Conservation (phyloP, 2,888 invertebrate genomes). For the Adineta ricciae region DNA sequence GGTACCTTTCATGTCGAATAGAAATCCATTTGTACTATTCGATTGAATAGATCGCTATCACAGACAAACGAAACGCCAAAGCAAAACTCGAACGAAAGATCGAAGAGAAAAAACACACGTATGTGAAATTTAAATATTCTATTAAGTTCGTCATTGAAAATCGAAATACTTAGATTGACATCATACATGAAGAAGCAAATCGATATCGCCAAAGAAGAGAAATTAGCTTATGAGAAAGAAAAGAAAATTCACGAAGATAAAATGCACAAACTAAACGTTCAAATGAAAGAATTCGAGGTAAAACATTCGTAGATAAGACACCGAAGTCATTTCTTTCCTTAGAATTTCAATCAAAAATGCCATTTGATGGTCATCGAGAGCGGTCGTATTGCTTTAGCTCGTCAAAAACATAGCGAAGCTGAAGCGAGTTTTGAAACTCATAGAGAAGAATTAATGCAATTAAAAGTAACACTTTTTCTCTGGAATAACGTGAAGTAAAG, state of each 20-base stretch:
- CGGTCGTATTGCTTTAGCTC: background rate
- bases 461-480: background rate
- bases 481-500: too few species aligned
- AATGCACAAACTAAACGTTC: background rate
- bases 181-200: background rate
- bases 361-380: background rate
- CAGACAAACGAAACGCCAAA: background rate
- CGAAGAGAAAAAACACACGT: conserved; percentile 16
- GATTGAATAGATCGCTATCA: background rate
- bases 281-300: background rate
- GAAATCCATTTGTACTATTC: background rate
- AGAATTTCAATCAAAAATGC: conserved; percentile 16
- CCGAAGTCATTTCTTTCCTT: background rate
- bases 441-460: background rate
- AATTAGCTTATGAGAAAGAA: conserved; percentile 12
- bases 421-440: background rate
- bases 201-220: conserved; percentile 3
- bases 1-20: background rate
- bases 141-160: too few species aligned
- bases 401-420: background rate
- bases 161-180: background rate
- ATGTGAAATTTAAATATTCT: background rate
- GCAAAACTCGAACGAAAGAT: conserved; percentile 16
- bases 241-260: conserved; percentile 23
- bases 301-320: background rate